Conservation (phyloP, 2,113 vertebrate species). For the Syrrhaptes paradoxus region DNA sequence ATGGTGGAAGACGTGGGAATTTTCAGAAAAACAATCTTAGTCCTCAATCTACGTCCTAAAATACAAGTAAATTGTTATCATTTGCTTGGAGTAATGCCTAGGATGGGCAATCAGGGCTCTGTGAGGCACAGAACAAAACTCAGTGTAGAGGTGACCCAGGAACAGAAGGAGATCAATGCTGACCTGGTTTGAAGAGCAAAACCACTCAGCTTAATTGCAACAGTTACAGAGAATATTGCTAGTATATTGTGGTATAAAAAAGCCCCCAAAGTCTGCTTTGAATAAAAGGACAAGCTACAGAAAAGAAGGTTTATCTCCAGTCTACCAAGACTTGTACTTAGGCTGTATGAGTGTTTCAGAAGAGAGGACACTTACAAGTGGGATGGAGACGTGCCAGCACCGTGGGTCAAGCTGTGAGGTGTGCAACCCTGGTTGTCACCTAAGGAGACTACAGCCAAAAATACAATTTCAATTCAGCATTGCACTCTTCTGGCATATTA, state of each 20-base stretch:
- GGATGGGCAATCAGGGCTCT: not conserved
- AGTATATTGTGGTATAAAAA: not conserved
- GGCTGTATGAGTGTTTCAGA: not conserved
- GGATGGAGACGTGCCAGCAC: not conserved
- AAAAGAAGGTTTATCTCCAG: not conserved
- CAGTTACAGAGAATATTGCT: not conserved
- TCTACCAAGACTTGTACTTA: not conserved
- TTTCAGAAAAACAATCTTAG: not conserved
- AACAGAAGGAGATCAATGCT: not conserved
- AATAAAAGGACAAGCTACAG: not conserved
- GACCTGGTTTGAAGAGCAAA: not conserved
- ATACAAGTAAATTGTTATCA: not conserved
- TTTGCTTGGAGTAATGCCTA: not conserved
- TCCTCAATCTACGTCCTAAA: not conserved
- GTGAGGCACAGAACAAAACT: not conserved
- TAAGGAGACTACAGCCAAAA: not conserved
- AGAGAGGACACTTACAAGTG: not conserved
- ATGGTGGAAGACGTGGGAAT: not conserved
- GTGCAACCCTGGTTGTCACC: not conserved
- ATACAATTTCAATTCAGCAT: not conserved
- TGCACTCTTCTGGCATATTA: not conserved
- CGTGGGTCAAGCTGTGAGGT: not conserved
- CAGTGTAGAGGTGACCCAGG: not conserved
- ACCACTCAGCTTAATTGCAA: not conserved
- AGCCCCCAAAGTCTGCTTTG: not conserved